Base-by-base conservation (phyloP, 2,888 invertebrate genomes). In the Xanthia togata region DNA sequence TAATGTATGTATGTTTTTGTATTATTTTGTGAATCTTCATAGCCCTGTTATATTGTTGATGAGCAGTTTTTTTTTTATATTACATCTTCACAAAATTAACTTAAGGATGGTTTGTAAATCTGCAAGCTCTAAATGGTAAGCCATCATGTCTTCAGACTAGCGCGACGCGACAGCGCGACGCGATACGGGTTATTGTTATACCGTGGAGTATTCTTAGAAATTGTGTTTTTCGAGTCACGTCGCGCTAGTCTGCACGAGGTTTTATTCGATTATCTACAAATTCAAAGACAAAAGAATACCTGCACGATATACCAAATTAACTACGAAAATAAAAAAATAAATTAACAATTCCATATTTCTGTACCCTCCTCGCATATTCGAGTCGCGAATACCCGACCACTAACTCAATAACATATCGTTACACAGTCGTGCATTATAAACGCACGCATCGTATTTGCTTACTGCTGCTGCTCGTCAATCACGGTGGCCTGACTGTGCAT, bases 391-490 rank as follows among this genome's bases (percentile, higher is more conserved):
- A 50, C n/a, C 14, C 57, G 8, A 64, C 68, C 65, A 59, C 65
- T 85, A 82, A 78, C 74, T 82, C 63, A 68, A 83, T 85, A 85
- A 82, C 70, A 69, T 57, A 60, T 75, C 87, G 79, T 86, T 59
- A 76, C 76, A 79, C 26, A 72, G 79, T 91, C 93, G 93, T 90
- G 78, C 70, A 80, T 79, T 93, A 90, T 94, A 93, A 95, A 91
- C 73, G 89, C 73, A 78, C 88, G 89, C 87, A 86, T 90, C 92
- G 93, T 95, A 95, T 95, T 96, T 96, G 96, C 95, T 94, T 93
- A 93, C 95, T 93, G 93, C 93, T 93, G 91, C 90, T 93, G 94
- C 94, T 96, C 96, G 96, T 96, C 96, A 96, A 96, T 96, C 96
- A 96, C 95, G 93, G 88, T 87, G 89, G 87, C 93, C 96, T 96